Conservation (phyloP, 2,113 vertebrate species). For the Phylloscopus trochiloides region DNA sequence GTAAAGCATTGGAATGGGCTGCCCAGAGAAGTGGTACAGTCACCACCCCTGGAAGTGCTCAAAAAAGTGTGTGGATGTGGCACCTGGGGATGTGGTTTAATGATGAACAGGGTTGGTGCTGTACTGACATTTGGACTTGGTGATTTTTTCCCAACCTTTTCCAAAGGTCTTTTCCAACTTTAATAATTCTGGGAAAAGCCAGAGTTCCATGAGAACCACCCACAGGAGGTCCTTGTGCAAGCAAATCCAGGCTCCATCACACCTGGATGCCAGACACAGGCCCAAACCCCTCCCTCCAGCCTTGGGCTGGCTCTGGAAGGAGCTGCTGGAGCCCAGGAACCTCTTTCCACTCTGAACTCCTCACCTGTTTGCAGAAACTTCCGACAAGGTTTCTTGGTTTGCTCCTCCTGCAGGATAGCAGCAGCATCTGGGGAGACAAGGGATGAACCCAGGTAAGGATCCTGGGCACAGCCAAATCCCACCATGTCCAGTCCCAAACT, state of each 20-base stretch:
- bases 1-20: neutral
- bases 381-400: conserved; percentile 79
- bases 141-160: neutral
- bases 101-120: neutral
- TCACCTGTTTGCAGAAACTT: conserved; percentile 80
- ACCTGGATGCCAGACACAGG: neutral
- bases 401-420: conserved; percentile 78
- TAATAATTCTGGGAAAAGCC: neutral
- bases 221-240: neutral
- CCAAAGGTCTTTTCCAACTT: neutral
- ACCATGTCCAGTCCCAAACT: rapidly evolving
- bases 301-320: neutral
- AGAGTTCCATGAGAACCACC: rapidly evolving
- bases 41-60: neutral
- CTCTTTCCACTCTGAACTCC: neutral
- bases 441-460: neutral
- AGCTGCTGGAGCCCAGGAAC: neutral
- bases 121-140: neutral
- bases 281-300: neutral
- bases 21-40: neutral
- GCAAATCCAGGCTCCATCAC: neutral
- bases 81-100: neutral
- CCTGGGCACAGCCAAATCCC: neutral
- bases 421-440: conserved; percentile 68
- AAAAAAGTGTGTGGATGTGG: neutral